Evolutionary conservation across 2,888 invertebrate species (phyloP), one percentile per base, ranked within the genome.

Genomic region (Polydrusus cervinus): DNA sequence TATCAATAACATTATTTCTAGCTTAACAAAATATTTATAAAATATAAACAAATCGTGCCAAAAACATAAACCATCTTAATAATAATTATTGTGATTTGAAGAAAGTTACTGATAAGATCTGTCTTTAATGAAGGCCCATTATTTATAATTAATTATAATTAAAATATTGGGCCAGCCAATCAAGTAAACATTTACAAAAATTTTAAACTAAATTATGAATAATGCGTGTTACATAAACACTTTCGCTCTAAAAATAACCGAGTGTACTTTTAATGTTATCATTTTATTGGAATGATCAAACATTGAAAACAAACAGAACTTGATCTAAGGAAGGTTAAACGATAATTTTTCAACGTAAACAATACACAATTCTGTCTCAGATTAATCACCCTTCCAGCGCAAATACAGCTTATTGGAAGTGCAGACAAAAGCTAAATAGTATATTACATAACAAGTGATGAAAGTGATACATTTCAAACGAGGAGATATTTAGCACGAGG

Each of bases 1-100:
- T 53, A 53, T 53, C n/a, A 57, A 60, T 18, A 34, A 16, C 16
- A 25, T 38, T 60, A 60, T 60, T 38, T 60, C n/a, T 11, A 60
- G 16, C 38, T 60, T 30, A 38, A 57, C 16, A 16, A 53, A 20
- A 30, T 16, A 57, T 34, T 25, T n/a, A 11, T 57, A 38, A 14
- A 16, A 20, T 38, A 38, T 57, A 57, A 57, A 57, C 38, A 60
- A 60, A 16, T n/a, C 38, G 57, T 38, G 38, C 18, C 18, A 60
- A 60, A 16, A 38, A 60, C 38, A 38, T 16, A 60, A 60, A 38
- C 57, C 18, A 38, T 1, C 38, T 38, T 60, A 16, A 60, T n/a
- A n/a, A n/a, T n/a, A n/a, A n/a, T n/a, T n/a, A n/a, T 38, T 16
- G 1, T 60, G 38, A 3, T 38, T 25, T 53, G 30, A 53, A 20